phyloP scores from a whole-genome alignment of 2,113 vertebrate genomes.

The Hypomesus transpacificus region DNA sequence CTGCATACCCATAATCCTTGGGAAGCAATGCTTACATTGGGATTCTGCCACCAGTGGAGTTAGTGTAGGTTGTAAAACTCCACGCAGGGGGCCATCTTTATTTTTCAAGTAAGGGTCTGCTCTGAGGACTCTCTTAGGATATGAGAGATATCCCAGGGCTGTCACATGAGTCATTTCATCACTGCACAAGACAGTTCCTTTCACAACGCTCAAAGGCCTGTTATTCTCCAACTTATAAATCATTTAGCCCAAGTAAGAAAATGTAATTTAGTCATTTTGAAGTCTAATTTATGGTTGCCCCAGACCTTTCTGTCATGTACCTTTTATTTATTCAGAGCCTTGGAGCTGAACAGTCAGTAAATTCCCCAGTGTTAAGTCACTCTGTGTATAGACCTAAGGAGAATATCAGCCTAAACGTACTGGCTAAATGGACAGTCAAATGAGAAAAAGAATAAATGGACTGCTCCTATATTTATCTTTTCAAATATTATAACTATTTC shows the following conservation, averaged over 20 bases:
- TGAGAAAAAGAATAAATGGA: not conserved
- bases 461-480: not conserved
- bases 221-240: constrained; percentile 49
- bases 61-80: constrained; percentile 9
- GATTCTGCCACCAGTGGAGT: constrained; percentile 17
- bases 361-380: not conserved
- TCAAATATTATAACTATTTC: not conserved
- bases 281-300: constrained; percentile 53
- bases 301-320: constrained; percentile 37
- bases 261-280: constrained; percentile 54
- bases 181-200: constrained; percentile 45
- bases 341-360: constrained; percentile 16
- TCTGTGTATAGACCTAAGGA: not conserved
- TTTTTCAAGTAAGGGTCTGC: constrained; percentile 15
- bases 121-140: constrained; percentile 17
- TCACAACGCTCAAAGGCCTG: constrained; percentile 49
- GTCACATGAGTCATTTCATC: constrained; percentile 43
- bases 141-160: constrained; percentile 31
- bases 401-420: constrained; percentile 22
- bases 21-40: constrained; percentile 24
- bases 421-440: not conserved
- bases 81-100: constrained; percentile 13
- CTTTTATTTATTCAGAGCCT: constrained; percentile 27
- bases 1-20: constrained; percentile 24
- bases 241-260: constrained; percentile 48